phyloP scores from a whole-genome alignment of 2,888 invertebrate species.

The Toxonevra muliebris region DNA sequence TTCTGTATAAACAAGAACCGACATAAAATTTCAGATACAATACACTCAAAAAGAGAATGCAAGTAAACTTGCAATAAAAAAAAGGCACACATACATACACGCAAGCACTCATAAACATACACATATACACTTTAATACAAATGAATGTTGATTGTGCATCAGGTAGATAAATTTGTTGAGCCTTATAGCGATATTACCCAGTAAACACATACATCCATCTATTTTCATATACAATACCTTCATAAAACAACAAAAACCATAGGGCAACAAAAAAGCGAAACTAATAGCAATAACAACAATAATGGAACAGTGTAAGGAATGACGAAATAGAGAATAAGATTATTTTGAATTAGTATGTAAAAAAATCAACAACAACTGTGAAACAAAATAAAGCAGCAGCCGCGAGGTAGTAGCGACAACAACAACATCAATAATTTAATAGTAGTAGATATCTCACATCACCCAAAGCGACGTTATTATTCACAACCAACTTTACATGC shows the following conservation, averaged over 20 bases:
- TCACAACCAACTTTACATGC: no score
- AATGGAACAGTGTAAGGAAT: background rate
- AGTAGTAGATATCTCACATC: no score
- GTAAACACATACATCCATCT: no score
- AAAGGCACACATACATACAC: background rate
- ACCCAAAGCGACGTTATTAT: no score
- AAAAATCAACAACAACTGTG: background rate
- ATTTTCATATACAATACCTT: background rate
- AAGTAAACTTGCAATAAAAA: background rate
- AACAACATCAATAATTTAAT: no score
- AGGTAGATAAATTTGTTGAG: background rate
- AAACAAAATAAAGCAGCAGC: background rate
- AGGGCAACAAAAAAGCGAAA: constrained; percentile 27
- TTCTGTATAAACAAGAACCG: background rate
- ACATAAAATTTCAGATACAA: constrained; percentile 5
- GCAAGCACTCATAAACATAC: no score
- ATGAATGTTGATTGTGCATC: constrained; percentile 18
- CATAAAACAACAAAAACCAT: constrained; percentile 14
- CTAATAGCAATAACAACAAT: background rate
- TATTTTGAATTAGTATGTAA: background rate
- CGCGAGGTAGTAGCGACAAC: background rate
- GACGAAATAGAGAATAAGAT: constrained; percentile 10
- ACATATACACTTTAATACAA: background rate
- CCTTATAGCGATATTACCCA: no score
- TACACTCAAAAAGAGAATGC: background rate